Base-by-base conservation (phyloP, 2,797 vertebrate genomes). In the Falco rusticolus region DNA sequence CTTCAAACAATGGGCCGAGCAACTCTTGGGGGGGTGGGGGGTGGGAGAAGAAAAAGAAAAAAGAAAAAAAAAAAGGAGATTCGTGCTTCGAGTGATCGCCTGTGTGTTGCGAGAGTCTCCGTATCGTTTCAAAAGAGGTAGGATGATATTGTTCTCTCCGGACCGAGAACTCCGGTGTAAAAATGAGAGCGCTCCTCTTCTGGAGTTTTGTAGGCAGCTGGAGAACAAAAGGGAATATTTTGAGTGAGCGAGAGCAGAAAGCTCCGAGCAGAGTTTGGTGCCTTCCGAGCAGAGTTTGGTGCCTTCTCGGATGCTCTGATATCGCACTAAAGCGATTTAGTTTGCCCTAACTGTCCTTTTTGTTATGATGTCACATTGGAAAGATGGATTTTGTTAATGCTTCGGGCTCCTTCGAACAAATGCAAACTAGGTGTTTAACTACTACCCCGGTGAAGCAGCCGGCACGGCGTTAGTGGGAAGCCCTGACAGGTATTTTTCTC, bases 1-100 rank as follows among this genome's bases (percentile, higher is more conserved):
- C 34, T 90, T 87, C 92, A 96, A 94, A 96, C 95, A 97, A 95
- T 83, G 84, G 92, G 60, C 50, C 45, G 25, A 69, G 68, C 47
- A 71, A 45, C 47, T 65, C 48, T 61, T 41, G 24, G 2, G 7
- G 9, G 25, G 7, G 24, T 28, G 5, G 34, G 34, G 16, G 59
- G 2, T 0, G 8, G 13, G 11, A 41, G 15, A 41, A 14, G 15
- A 31, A 24, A n/a, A 11, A 11, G 7, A 20, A 64, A 64, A 43
- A 43, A 43, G 31, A 31, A 31, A 57, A n/a, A 47, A 6, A 28
- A 2, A n/a, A n/a, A n/a, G 5, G 15, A 45, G n/a, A 64, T 31
- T 60, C 24, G 18, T 51, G 71, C 57, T 68, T 80, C 45, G 8
- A 89, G 74, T 48, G 70, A 43, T 57, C n/a, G 87, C 39, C 54